Evolutionary conservation across 2,888 invertebrate species (phyloP).

Genomic region (Oligia fasciuncula): DNA sequence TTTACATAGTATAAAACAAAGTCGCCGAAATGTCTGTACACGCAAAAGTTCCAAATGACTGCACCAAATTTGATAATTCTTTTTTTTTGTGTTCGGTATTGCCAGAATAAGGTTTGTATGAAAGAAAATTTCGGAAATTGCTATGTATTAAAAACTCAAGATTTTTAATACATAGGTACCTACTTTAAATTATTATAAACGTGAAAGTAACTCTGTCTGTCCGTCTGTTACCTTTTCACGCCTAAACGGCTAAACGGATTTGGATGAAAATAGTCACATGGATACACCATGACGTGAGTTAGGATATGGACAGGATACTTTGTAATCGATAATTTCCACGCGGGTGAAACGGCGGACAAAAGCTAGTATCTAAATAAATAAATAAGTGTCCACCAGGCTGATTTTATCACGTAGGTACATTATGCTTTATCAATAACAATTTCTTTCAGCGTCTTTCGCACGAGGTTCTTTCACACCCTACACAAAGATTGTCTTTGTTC

Average conservation of each 20-base stretch:
- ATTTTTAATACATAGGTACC: no score
- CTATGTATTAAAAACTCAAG: no score
- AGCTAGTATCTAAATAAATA: not conserved
- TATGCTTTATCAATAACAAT: no score
- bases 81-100: no score
- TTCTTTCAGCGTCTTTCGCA: not conserved
- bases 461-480: not conserved
- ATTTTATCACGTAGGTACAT: not conserved
- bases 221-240: not conserved
- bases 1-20: no score
- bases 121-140: no score
- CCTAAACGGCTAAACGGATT: not conserved
- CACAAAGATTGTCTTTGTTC: slow-evolving; percentile 11
- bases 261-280: not conserved
- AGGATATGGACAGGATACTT: no score
- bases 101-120: no score
- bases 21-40: no score
- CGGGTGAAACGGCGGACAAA: not conserved
- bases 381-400: not conserved
- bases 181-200: not conserved
- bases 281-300: no score
- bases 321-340: not conserved
- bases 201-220: not conserved
- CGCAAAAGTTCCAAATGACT: no score
- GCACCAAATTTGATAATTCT: no score